Evolutionary conservation across 2,113 vertebrate species (phyloP), one percentile per base, ranked within the genome.

Genomic region (Tetraodon nigroviridis): DNA sequence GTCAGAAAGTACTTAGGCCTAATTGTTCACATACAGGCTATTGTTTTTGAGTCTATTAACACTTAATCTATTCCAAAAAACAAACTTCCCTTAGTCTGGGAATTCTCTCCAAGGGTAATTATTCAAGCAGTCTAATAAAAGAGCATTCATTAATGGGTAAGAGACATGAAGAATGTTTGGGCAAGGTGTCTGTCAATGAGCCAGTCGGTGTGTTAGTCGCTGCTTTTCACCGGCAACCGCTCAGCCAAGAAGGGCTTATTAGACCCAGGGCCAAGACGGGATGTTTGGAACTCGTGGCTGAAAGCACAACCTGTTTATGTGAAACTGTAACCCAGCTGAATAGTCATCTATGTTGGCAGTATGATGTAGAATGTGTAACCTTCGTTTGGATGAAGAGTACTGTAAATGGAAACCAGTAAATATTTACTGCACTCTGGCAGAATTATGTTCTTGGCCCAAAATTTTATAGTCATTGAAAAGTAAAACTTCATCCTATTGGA

Each of bases 231-330:
- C 69, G 54, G 49, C 16, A 48, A 29, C 56, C 24, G 32, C 37
- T 1, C 58, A 67, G 69, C 76, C 63, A 66, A 67, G 58, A 42
- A 40, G 49, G 55, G 47, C 41, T 61, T 61, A 29, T 76, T 55
- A 49, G 74, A 67, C 58, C 51, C 21, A 41, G 55, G 24, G 61
- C 71, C 75, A 69, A 72, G 61, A 46, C 7, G 13, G 73, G 54
- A 78, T 79, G 73, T 78, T 84, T 57, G 62, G 61, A 66, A 76
- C 72, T 72, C 54, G 32, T 59, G 50, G 54, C 57, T 78, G 67
- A 81, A 75, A 76, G 76, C 29, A n/a, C 22, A 67, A 51, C 82
- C 79, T 87, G 70, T 83, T 76, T 86, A 81, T 67, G 67, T 55
- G 51, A 79, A 63, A 58, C 21, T 57, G 46, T 70, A 79, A 65